Conservation (phyloP, 2,888 invertebrate genomes). For the Hypercompe scribonia region DNA sequence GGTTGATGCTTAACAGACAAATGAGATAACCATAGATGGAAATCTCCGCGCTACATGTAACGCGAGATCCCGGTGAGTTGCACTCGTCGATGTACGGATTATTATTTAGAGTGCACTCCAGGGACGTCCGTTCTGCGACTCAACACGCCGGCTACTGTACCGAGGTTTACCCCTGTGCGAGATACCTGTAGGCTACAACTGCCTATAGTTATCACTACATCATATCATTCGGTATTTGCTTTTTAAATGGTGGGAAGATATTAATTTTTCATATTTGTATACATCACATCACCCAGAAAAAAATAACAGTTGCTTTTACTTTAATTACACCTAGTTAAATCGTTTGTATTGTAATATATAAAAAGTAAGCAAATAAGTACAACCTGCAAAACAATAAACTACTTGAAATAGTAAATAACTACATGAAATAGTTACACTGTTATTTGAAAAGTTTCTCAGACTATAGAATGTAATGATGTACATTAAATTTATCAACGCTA, state of each 20-base stretch:
- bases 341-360: too few species aligned
- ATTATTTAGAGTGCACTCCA: neutral
- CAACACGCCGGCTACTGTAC: neutral
- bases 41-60: neutral
- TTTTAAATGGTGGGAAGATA: neutral
- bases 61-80: constrained; percentile 1
- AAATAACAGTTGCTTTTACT: too few species aligned
- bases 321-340: too few species aligned
- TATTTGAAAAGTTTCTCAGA: too few species aligned
- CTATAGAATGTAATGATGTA: too few species aligned
- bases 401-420: too few species aligned
- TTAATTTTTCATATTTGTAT: too few species aligned
- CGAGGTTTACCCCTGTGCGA: neutral
- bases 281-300: too few species aligned
- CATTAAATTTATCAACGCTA: too few species aligned
- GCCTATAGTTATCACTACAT: neutral
- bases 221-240: neutral
- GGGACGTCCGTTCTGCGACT: neutral
- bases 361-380: too few species aligned
- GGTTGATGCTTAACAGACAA: neutral
- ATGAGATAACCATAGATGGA: neutral
- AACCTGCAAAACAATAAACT: too few species aligned
- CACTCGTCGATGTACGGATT: neutral
- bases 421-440: too few species aligned
- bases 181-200: neutral